Base-by-base conservation (phyloP, 2,113 vertebrate species). In the Excalfactoria chinensis region DNA sequence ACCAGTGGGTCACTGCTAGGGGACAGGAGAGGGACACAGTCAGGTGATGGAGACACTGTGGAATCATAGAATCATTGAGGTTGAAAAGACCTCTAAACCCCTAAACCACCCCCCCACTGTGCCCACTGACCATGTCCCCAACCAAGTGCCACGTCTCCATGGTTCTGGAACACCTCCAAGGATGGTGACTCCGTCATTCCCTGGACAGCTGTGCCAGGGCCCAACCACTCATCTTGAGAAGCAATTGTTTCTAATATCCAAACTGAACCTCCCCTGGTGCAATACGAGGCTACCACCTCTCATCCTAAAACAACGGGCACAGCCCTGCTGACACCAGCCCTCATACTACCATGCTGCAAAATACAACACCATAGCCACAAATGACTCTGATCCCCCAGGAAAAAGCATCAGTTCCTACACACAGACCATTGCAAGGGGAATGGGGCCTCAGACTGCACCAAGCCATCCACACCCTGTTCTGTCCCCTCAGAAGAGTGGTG, bases 341-440 rank as follows among this genome's bases (percentile, higher is more conserved):
- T 58, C 35, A 20, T 5, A 41, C 17, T 3, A 0, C 6, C 63
- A 1, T 14, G 58, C 22, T 48, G 37, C 6, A 63, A 53, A 78
- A 26, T 0, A 1, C 3, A 8, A 35, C 26, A 11, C 58, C 3
- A 0, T 13, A 53, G 43, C 68, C 12, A 0, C 7, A 60, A 28
- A 55, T 44, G 2, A 3, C 60, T 28, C 11, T 2, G 2, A 12
- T 55, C 9, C 25, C 11, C 44, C 0, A 0, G 48, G 7, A 55
- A 63, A 25, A 0, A 12, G 19, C 25, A 34, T 28, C 46, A 7
- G 12, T 12, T 15, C 22, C 17, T 32, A 76, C 28, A 5, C 2
- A 1, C 11, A 19, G 17, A n/a, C 11, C 48, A 85, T 5, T 4
- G 25, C 70, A 9, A 1, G 1, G 0, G 1, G n/a, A 9, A 30